These are phyloP conservation scores for Sebastes schlegelii DNA, from an alignment of 2,113 vertebrate genomes.

Conservation along the genomic window DNA sequence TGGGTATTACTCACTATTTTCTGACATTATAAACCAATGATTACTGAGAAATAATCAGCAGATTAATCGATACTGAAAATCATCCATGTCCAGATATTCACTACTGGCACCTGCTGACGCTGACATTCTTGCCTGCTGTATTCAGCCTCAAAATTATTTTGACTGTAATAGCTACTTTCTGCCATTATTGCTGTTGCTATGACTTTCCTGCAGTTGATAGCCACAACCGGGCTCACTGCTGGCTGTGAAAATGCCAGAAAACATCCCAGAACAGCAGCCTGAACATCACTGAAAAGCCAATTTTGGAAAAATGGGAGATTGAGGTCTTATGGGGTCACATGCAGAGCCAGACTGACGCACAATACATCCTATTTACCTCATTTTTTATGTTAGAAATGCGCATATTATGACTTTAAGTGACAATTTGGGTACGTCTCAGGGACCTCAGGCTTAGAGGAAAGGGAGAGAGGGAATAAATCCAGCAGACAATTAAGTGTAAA, in stretches of 20 bases:
- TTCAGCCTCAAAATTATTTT: conserved; percentile 23
- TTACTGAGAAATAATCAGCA: neutral
- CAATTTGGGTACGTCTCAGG: neutral
- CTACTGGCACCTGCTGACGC: neutral
- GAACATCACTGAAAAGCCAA: conserved; percentile 2
- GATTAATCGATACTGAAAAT: neutral
- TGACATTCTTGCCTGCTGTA: neutral
- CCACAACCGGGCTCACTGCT: neutral
- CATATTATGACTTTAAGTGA: conserved; percentile 6
- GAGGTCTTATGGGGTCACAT: neutral
- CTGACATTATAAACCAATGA: neutral
- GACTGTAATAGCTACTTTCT: conserved; percentile 5
- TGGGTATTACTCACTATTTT: neutral
- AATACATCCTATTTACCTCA: conserved; percentile 24
- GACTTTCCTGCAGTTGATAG: conserved; percentile 14
- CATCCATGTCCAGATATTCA: neutral
- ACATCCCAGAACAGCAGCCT: conserved; percentile 16
- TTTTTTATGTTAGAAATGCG: neutral
- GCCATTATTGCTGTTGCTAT: conserved; percentile 11
- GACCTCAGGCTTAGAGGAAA: conserved; percentile 11
- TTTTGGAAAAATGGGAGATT: conserved; percentile 7
- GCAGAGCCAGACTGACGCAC: neutral
- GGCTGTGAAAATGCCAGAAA: conserved; percentile 2
- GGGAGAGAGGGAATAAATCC: conserved; percentile 26
- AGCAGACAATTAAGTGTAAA: conserved; percentile 19